Conservation (phyloP, 2,797 vertebrate species). For the Hafferia zeledoni region DNA sequence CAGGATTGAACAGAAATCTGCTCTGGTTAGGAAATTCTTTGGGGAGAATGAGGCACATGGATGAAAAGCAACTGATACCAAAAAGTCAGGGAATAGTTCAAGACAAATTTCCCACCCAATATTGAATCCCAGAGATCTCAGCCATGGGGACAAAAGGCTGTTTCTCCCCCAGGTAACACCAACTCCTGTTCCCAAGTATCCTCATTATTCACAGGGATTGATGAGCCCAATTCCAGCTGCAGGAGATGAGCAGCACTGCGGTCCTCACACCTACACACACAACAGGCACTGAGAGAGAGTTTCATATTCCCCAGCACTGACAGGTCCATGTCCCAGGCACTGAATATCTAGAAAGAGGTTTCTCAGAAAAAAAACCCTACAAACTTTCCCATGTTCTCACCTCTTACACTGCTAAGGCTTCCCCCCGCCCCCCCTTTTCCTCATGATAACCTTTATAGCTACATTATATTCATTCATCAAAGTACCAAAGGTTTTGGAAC, state of each 20-base stretch:
- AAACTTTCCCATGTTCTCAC: accelerated
- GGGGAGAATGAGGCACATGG: neutral
- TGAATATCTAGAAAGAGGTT: neutral
- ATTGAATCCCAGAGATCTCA: neutral
- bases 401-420: neutral
- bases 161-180: neutral
- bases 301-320: neutral
- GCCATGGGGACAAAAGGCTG: neutral
- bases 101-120: neutral
- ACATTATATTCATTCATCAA: neutral
- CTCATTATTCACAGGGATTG: neutral
- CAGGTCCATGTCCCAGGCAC: neutral
- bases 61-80: neutral
- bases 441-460: neutral
- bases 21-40: neutral
- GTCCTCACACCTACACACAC: neutral
- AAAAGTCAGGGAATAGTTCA: neutral
- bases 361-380: neutral
- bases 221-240: neutral
- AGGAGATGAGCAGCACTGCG: too few species aligned
- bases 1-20: neutral
- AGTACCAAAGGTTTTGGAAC: neutral
- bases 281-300: neutral
- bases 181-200: neutral
- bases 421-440: neutral